These are phyloP conservation scores for Bombus sibiricus DNA, from an alignment of 1,140 invertebrate genomes.

Conservation along the genomic window DNA sequence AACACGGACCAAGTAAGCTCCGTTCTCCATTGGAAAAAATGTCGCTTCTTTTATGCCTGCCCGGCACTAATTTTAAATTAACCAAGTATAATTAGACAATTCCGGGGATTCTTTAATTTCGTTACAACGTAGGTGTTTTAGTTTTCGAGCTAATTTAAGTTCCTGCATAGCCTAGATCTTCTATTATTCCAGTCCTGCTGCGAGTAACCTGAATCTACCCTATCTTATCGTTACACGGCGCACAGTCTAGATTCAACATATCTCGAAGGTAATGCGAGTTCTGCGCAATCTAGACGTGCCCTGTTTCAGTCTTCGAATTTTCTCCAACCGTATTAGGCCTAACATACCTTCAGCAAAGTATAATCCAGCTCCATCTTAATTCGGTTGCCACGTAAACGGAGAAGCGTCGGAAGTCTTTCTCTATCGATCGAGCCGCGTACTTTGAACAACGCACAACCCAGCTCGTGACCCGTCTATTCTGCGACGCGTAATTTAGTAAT, in stretches of 20 bases:
- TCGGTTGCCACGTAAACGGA: neutral
- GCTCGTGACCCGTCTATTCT: neutral
- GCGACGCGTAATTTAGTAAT: constrained; percentile 33
- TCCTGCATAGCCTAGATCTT: neutral
- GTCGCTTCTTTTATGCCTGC: neutral
- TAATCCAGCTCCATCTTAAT: neutral
- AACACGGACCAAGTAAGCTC: too few species aligned
- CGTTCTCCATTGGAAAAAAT: neutral
- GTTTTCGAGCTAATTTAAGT: constrained; percentile 15
- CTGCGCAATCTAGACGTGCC: neutral
- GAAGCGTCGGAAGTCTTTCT: neutral
- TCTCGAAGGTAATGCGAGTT: constrained; percentile 24
- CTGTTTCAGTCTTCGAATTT: neutral
- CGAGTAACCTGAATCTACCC: constrained; percentile 13
- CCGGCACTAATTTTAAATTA: neutral
- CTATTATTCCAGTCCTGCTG: neutral
- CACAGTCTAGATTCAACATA: neutral
- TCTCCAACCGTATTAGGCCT: neutral
- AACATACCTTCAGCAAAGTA: too few species aligned
- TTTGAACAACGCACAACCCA: neutral
- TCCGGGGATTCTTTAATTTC: neutral
- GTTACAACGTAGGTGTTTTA: neutral
- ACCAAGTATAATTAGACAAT: neutral
- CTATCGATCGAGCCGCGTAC: constrained; percentile 1
- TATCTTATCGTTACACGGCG: neutral